These are phyloP conservation scores for Etheostoma perlongum DNA, from an alignment of 2,797 vertebrate genomes.

Conservation along the genomic window DNA sequence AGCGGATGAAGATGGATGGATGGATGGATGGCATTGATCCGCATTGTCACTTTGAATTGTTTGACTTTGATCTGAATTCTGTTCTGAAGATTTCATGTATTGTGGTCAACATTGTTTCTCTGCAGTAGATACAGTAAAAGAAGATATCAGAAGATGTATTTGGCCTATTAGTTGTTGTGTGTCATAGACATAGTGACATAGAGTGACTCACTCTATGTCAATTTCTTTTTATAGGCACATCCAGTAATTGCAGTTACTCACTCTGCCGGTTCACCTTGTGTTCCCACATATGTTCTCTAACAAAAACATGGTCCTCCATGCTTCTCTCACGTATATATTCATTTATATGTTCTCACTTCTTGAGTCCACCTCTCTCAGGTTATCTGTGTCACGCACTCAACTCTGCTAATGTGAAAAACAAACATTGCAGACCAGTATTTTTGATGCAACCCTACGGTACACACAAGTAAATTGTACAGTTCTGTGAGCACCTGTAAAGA, in stretches of 20 bases:
- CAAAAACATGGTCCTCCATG: neutral
- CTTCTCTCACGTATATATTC: neutral
- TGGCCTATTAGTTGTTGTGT: neutral
- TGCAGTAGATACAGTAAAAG: neutral
- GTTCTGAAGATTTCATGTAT: neutral
- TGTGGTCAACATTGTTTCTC: neutral
- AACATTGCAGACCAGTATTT: neutral
- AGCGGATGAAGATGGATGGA: no score
- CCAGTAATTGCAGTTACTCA: neutral
- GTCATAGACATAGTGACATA: no score
- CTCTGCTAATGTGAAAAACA: neutral
- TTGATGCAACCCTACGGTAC: neutral
- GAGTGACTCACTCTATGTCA: neutral
- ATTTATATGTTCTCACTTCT: neutral
- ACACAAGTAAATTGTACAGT: neutral
- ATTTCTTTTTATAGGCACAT: neutral
- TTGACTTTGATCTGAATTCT: neutral
- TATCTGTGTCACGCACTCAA: neutral
- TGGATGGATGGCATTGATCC: neutral
- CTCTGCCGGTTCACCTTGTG: neutral
- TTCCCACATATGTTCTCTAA: conserved; percentile 1
- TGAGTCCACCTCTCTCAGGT: neutral
- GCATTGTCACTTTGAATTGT: neutral
- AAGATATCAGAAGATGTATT: neutral
- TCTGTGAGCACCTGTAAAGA: conserved; percentile 6